Conservation (phyloP, 2,797 vertebrate species). For the Falco cherrug region DNA sequence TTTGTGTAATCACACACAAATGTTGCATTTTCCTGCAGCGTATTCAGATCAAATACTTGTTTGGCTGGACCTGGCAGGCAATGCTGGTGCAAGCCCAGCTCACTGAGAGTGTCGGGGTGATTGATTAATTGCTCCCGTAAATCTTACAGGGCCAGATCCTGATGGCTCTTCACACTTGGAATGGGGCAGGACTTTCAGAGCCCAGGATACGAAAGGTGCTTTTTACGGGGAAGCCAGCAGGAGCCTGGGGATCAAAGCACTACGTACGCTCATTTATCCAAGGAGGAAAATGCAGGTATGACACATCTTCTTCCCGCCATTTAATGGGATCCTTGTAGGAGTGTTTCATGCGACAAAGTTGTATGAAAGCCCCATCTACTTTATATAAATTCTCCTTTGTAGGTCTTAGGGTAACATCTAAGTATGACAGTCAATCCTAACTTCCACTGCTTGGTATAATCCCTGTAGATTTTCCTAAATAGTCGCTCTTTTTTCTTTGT, state of each 20-base stretch:
- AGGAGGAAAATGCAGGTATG: background rate
- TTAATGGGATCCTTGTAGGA: background rate
- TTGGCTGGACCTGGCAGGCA: constrained; percentile 38
- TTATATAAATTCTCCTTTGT: background rate
- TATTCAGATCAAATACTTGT: constrained; percentile 27
- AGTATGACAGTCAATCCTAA: background rate
- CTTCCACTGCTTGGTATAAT: background rate
- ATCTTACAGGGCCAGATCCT: background rate
- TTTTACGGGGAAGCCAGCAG: background rate
- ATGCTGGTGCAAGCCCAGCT: constrained; percentile 31
- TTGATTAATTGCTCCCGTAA: constrained; percentile 34
- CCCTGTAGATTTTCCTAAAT: background rate
- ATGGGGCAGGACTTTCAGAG: background rate
- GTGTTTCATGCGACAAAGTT: background rate
- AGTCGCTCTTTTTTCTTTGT: background rate
- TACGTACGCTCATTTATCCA: fast-evolving
- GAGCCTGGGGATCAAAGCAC: background rate
- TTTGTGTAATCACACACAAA: constrained; percentile 65
- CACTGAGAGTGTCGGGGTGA: background rate
- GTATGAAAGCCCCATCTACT: background rate
- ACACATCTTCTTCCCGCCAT: background rate
- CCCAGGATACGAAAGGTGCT: background rate
- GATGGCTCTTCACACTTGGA: background rate
- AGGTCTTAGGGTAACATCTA: background rate
- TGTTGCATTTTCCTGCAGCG: constrained; percentile 28